phyloP scores from a whole-genome alignment of 2,113 vertebrate genomes.

The Alectura lathami region DNA sequence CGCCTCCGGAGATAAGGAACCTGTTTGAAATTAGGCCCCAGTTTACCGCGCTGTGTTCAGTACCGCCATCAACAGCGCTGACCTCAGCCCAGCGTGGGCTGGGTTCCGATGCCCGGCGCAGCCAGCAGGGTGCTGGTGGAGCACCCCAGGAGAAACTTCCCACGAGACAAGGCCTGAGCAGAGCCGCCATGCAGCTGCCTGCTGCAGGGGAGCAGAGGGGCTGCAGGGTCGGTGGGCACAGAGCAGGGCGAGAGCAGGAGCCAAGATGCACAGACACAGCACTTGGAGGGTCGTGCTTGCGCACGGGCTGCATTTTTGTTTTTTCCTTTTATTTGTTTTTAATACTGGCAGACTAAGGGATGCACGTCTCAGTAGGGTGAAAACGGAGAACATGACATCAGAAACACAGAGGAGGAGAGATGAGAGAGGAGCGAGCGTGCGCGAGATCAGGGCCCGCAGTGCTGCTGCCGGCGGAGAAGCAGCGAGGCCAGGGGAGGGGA shows the following conservation, averaged over 20 bases:
- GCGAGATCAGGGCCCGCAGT: too few relatives aligned
- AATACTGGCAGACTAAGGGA: not conserved
- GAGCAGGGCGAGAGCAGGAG: not conserved
- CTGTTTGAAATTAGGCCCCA: not conserved
- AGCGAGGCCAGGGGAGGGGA: too few relatives aligned
- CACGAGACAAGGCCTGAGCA: fast-evolving
- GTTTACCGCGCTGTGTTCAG: not conserved
- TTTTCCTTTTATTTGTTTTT: not conserved
- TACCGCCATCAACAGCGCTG: not conserved
- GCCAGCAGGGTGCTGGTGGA: not conserved
- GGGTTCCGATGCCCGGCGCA: not conserved
- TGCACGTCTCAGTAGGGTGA: not conserved
- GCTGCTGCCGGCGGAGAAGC: too few relatives aligned
- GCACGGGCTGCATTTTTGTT: too few relatives aligned
- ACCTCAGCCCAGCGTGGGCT: not conserved
- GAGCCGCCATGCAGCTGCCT: fast-evolving
- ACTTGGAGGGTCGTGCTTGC: fast-evolving
- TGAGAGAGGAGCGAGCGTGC: too few relatives aligned
- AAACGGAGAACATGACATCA: not conserved
- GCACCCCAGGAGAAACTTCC: not conserved
- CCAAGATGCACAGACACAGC: fast-evolving
- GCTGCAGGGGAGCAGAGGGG: not conserved
- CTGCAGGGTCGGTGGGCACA: not conserved
- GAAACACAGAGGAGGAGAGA: too few relatives aligned
- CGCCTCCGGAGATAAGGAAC: not conserved